Base-by-base conservation (phyloP, 2,888 invertebrate genomes). In the Sympetrum striolatum region DNA sequence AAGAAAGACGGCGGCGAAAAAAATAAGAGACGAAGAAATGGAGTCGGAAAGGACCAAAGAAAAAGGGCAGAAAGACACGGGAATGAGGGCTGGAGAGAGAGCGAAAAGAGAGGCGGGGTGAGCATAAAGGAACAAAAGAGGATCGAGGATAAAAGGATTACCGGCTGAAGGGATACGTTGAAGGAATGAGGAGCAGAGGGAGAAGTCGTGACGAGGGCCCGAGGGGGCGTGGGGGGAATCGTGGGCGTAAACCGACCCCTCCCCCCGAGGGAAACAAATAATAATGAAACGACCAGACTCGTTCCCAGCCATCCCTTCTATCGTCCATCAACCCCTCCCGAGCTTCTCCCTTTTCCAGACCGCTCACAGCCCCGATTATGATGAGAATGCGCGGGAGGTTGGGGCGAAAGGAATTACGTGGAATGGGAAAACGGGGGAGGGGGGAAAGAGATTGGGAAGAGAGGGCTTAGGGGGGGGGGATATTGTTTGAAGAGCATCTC, bases 231-330 rank as follows among this genome's bases (percentile, higher is more conserved):
- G 22, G 39, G 31, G 14, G 35, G 80, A 31, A 39, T 22, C 39
- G 90, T 73, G 80, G 58, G 90, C 58, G 90, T 64, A 60, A 82
- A 44, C 60, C 60, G 73, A 18, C 37, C n/a, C 64, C 53, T 90
- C 90, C 80, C 80, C 73, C 90, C 53, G 82, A 90, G 90, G 90
- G 90, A 91, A 90, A 90, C 90, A 90, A 91, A 91, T 90, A 86
- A 86, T 86, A 86, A 86, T 86, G 86, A 86, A 86, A 86, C 86
- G 86, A 86, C 86, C 86, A 18, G 86, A 86, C 86, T 86, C 86
- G n/a, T 86, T 86, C 86, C 86, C 86, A 60, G 35, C 58, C 58
- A 60, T 82, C 58, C 25, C 58, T 44, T 22, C 86, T 35, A 86
- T 60, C 60, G 86, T 60, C 58, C 82, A 82, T 86, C 86, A 82